Evolutionary conservation across 2,797 vertebrate genomes (phyloP).

Genomic region (Pygocentrus nattereri): DNA sequence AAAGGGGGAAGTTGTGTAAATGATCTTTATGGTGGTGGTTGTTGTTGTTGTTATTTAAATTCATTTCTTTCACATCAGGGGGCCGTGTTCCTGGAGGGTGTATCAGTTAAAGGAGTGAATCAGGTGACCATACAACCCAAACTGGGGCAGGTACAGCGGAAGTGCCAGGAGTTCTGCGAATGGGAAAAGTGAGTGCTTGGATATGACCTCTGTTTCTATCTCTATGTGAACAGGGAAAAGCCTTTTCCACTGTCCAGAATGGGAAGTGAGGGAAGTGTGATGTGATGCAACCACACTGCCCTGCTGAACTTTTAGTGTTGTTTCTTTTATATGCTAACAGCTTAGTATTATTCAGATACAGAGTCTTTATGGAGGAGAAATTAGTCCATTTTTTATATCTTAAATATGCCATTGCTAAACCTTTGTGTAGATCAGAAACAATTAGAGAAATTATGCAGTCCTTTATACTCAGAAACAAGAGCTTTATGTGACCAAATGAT

Average conservation of each 20-base stretch:
- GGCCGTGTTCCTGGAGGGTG: constrained; percentile 94
- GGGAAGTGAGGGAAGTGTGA: background rate
- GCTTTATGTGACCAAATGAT: background rate
- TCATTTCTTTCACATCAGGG: constrained; percentile 75
- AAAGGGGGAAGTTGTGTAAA: no score
- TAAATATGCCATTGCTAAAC: background rate
- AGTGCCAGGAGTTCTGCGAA: constrained; percentile 92
- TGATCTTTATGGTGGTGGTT: no score
- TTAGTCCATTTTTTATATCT: background rate
- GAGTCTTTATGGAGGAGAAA: no score
- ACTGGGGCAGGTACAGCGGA: constrained; percentile 89
- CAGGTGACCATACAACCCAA: constrained; percentile 93
- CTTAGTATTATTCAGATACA: background rate
- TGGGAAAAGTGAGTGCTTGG: constrained; percentile 90
- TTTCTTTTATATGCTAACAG: background rate
- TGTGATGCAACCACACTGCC: no score
- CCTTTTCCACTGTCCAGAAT: no score
- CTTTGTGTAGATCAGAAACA: background rate
- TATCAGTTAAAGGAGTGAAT: constrained; percentile 90
- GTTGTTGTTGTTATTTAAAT: background rate
- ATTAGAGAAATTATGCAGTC: background rate
- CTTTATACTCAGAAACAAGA: background rate
- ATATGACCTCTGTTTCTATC: constrained; percentile 24
- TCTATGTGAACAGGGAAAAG: constrained; percentile 16
- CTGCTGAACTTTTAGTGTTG: constrained; percentile 17